phyloP scores from a whole-genome alignment of 1,140 invertebrate species.

The Nasonia vitripennis region DNA sequence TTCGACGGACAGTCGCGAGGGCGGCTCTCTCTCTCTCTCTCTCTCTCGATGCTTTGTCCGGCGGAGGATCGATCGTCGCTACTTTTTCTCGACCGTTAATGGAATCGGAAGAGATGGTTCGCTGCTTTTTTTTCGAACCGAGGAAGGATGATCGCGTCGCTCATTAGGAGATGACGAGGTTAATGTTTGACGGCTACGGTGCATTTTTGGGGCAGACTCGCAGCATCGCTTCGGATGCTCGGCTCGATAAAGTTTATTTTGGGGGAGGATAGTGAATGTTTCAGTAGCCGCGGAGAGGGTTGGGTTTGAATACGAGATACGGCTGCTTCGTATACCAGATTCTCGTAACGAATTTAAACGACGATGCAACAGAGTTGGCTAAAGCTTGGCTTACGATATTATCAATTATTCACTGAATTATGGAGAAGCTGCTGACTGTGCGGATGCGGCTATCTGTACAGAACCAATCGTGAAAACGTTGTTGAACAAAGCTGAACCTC shows the following conservation, averaged over 20 bases:
- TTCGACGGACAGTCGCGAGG: not conserved
- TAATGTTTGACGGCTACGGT: not conserved
- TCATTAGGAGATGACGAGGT: not conserved
- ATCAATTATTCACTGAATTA: too few relatives aligned
- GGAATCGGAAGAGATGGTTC: not conserved
- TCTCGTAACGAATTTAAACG: too few relatives aligned
- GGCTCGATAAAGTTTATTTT: not conserved
- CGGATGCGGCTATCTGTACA: too few relatives aligned
- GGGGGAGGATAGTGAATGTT: too few relatives aligned
- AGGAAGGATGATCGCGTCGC: not conserved
- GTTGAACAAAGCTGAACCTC: too few relatives aligned
- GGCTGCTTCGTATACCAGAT: too few relatives aligned
- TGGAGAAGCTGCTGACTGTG: too few relatives aligned
- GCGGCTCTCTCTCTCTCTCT: not conserved
- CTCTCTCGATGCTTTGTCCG: not conserved
- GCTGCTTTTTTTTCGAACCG: not conserved
- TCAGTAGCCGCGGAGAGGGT: too few relatives aligned
- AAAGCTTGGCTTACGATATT: too few relatives aligned
- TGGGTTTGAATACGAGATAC: too few relatives aligned
- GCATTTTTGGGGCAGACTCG: not conserved
- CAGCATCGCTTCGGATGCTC: not conserved
- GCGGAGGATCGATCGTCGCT: not conserved
- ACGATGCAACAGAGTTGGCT: too few relatives aligned
- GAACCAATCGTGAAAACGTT: too few relatives aligned
- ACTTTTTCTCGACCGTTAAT: not conserved